These are phyloP conservation scores for Leptinotarsa tumamoca DNA, from an alignment of 2,888 invertebrate genomes.

Conservation along the genomic window DNA sequence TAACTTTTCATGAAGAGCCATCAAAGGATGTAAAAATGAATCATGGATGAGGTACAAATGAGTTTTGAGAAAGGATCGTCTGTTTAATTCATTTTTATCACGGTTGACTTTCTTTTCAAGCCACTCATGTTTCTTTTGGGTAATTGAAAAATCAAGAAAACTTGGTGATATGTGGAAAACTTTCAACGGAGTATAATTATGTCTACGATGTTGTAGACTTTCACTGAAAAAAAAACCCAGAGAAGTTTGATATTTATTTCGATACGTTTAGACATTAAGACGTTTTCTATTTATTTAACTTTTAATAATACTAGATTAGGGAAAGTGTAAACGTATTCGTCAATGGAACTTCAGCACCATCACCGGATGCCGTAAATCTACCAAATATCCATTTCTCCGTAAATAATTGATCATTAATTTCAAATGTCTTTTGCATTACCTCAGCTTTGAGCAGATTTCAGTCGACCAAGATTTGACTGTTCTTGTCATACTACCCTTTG, in stretches of 20 bases:
- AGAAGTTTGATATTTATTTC: too few species aligned
- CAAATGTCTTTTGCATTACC: slow-evolving; percentile 5
- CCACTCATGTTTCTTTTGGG: not conserved
- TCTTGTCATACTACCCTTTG: slow-evolving; percentile 12
- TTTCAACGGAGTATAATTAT: too few species aligned
- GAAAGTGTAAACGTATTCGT: too few species aligned
- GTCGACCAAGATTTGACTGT: slow-evolving; percentile 9
- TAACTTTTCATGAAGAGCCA: too few species aligned
- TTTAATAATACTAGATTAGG: too few species aligned
- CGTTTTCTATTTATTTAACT: too few species aligned
- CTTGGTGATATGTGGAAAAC: too few species aligned
- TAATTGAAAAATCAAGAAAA: not conserved
- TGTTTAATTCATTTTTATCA: slow-evolving; percentile 14
- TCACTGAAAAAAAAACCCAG: too few species aligned
- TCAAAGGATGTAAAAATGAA: slow-evolving; percentile 11
- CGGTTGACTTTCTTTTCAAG: not conserved
- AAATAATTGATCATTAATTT: not conserved
- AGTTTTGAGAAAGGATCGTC: not conserved
- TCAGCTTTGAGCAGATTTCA: slow-evolving; percentile 10
- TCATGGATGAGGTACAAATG: slow-evolving; percentile 9
- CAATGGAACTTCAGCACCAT: too few species aligned
- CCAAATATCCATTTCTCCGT: not conserved
- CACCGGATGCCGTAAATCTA: too few species aligned
- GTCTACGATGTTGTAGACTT: too few species aligned
- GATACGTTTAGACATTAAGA: too few species aligned